Evolutionary conservation across 2,797 vertebrate species (phyloP), one percentile per base, ranked within the genome.

Genomic region (Distichodus sexfasciatus): DNA sequence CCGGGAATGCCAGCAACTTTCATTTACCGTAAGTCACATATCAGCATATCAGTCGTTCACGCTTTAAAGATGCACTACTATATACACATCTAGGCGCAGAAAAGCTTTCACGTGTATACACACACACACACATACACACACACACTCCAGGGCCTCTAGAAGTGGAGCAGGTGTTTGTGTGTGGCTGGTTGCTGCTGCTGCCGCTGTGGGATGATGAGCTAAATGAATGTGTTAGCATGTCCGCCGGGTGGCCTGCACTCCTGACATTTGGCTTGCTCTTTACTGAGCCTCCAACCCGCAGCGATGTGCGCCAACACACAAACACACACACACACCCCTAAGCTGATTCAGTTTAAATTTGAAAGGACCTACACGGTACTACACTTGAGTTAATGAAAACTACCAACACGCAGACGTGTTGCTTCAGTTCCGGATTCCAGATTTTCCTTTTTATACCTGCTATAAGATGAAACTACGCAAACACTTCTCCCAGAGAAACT

Each of bases 121-220:
- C 29, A 57, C 48, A 65, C 26, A 21, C 84, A 84, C 81, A 87
- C 84, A 87, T 79, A 87, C 82, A 50, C 6, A 15, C 14, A 41
- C 23, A 10, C 31, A 31, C 15, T 8, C 48, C 14, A 28, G 15
- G 43, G 60, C 47, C 28, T 47, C 50, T 38, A 31, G 23, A 46
- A 58, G 63, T 66, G 64, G 51, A 46, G 54, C 58, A 64, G 44
- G 65, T 70, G 48, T 66, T 15, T 75, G 33, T 43, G 15, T 64
- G 61, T 26, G 46, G 47, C 33, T 51, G 67, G 33, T 57, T 59
- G 24, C 60, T 66, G 55, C 48, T 43, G 59, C 60, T 66, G 55
- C 48, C 36, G 59, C 51, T 9, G 53, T 63, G 62, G 55, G 70
- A 71, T 36, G 71, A 70, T 61, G 69, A 63, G 59, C 62, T 70